Base-by-base conservation (phyloP, 2,113 vertebrate species). In the Neolamprologus brichardi region DNA sequence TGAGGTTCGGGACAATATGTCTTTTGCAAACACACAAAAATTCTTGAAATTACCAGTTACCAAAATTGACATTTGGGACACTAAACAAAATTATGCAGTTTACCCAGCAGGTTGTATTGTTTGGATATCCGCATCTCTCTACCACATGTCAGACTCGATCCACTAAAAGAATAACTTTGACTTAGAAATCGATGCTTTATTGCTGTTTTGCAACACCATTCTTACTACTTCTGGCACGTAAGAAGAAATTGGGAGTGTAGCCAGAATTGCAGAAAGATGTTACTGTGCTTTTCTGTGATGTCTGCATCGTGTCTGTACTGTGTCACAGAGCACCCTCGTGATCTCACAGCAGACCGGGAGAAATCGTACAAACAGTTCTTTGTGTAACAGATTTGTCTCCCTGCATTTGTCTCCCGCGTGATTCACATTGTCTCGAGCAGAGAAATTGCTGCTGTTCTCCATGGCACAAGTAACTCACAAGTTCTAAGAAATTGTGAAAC, bases 311-410 rank as follows among this genome's bases (percentile, higher is more conserved):
- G 88, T 90, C 89, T 92, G 85, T 39, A 7, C 90, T 91, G 83
- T 93, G 88, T 94, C 91, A 91, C 91, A 17, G 75, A 89, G 81
- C 46, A 5, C 5, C 75, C 92, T 88, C 83, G 89, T 94, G 93
- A 93, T 92, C 88, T 88, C 87, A 44, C 80, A 14, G 83, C 41
- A 28, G 82, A 82, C 90, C 20, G 67, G 46, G 56, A 87, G 84
- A 8, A 18, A 83, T 85, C 20, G 84, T 58, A 95, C 95, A 95
- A 94, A 91, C 86, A 75, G 67, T 79, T 64, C 86, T 92, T 94
- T 94, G 92, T 94, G 83, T 53, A 81, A 92, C 87, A 37, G 77
- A 87, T 90, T 86, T 32, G 92, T 88, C 85, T 91, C 88, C 17
- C 62, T 20, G 79, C 51, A 15, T 88, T 89, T 3, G 62, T 87